phyloP scores from a whole-genome alignment of 1,140 invertebrate genomes.

The Acromyrmex heyeri region DNA sequence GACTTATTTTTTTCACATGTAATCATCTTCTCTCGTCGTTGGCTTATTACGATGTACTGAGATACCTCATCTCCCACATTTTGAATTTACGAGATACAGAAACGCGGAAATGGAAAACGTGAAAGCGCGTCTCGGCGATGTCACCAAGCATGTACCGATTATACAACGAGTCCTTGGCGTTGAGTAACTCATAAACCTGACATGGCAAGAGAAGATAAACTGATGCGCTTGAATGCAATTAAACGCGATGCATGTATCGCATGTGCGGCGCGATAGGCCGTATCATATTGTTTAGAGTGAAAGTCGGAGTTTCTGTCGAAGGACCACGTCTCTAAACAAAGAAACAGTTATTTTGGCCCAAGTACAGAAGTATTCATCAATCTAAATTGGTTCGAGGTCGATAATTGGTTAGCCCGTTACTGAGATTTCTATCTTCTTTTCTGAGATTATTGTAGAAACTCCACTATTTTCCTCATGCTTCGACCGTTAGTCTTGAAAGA shows the following conservation, averaged over 20 bases:
- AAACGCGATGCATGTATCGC: conserved; percentile 42
- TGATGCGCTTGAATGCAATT: conserved; percentile 57
- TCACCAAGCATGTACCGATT: conserved; percentile 69
- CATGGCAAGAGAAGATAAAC: conserved; percentile 29
- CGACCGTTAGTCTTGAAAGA: background rate
- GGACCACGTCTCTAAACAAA: conserved; percentile 10
- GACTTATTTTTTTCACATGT: background rate
- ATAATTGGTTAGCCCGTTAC: background rate
- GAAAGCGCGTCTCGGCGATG: conserved; percentile 64
- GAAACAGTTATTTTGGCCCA: conserved; percentile 45
- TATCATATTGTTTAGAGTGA: conserved; percentile 65
- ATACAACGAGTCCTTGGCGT: conserved; percentile 77
- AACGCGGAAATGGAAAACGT: conserved; percentile 70
- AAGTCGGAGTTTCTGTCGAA: conserved; percentile 59
- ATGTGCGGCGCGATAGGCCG: conserved; percentile 3
- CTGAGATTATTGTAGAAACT: background rate
- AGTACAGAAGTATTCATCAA: background rate
- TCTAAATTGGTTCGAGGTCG: background rate
- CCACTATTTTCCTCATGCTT: background rate
- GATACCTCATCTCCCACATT: background rate
- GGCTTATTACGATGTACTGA: background rate
- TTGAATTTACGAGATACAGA: conserved; percentile 40
- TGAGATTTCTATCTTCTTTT: background rate
- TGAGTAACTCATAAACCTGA: conserved; percentile 67
- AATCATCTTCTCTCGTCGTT: background rate